Evolutionary conservation across 2,888 invertebrate species (phyloP), one percentile per base, ranked within the genome.

Genomic region (Chirona hameri): DNA sequence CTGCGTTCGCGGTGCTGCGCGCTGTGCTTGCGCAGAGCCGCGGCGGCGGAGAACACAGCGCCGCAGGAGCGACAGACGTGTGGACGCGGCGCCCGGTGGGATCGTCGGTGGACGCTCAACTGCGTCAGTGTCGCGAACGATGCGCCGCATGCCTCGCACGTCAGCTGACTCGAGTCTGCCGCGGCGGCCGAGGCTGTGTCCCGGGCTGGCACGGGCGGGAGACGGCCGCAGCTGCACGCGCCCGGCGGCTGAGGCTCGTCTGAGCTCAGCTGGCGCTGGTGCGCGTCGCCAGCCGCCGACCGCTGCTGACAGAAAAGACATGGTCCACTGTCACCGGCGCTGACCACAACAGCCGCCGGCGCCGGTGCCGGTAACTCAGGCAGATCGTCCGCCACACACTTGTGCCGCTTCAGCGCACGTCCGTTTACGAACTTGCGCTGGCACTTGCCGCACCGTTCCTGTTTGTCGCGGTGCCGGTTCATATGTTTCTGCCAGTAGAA

Each of bases 401-500:
- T 76, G 76, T 76, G 76, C 24, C 46, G 39, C 24, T 39, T 14
- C 76, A 76, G 46, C 24, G 76, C 76, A 3, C 76, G 76, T 7
- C 10, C 24, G 46, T 76, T 76, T 7, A 76, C 76, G 21, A 76
- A 76, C 9, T 12, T 12, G 1, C 76, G 76, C 24, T 46, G 46
- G 10, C 76, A 76, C 39, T 46, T 76, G 46, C 9, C 7, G 21
- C 76, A 76, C 39, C 46, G 76, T 39, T 18, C 39, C 46, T 10
- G 15, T 12, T 76, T 76, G 12, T 21, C 76, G 24, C 76, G 76
- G 76, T 76, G 76, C 5, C 76, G 76, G 21, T 76, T 76, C 76
- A 76, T 27, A 39, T 76, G 76, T 10, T 76, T 76, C 24, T 76
- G 76, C 76, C 76, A 76, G 46, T 76, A 76, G 76, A 76, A 76